Evolutionary conservation across 2,113 vertebrate genomes (phyloP).

Genomic region (Trematocara nigrifrons): DNA sequence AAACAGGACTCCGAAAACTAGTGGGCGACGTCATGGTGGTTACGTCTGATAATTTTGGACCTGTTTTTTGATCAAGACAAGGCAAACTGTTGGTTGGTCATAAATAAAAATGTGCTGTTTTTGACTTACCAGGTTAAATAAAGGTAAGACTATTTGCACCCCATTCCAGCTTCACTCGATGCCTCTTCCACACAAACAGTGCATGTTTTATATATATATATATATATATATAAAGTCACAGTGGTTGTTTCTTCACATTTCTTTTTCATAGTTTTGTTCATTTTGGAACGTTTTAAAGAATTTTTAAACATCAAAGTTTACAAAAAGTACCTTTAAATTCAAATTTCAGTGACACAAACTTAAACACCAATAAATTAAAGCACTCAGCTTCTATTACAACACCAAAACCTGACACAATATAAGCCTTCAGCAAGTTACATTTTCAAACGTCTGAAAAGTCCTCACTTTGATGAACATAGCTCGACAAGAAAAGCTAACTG

Average conservation of each 20-base stretch:
- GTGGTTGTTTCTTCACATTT: not conserved
- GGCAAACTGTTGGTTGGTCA: not conserved
- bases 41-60: not conserved
- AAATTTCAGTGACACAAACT: not conserved
- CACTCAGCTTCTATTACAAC: not conserved
- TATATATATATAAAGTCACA: not conserved
- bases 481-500: constrained; percentile 25
- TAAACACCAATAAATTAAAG: not conserved
- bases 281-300: not conserved
- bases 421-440: not conserved
- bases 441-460: constrained; percentile 6
- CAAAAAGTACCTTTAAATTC: not conserved
- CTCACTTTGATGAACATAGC: constrained; percentile 42
- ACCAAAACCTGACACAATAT: constrained; percentile 7
- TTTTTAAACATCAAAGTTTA: not conserved
- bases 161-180: not conserved
- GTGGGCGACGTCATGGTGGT: not conserved
- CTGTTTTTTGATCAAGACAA: not conserved
- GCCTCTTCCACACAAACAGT: not conserved
- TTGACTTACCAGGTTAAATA: not conserved
- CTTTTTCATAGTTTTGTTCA: not conserved
- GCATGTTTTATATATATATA: not conserved
- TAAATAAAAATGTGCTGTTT: not conserved
- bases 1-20: not conserved
- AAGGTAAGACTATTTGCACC: not conserved